Evolutionary conservation across 2,888 invertebrate genomes (phyloP), one percentile per base, ranked within the genome.

Genomic region (Theristus sp.): DNA sequence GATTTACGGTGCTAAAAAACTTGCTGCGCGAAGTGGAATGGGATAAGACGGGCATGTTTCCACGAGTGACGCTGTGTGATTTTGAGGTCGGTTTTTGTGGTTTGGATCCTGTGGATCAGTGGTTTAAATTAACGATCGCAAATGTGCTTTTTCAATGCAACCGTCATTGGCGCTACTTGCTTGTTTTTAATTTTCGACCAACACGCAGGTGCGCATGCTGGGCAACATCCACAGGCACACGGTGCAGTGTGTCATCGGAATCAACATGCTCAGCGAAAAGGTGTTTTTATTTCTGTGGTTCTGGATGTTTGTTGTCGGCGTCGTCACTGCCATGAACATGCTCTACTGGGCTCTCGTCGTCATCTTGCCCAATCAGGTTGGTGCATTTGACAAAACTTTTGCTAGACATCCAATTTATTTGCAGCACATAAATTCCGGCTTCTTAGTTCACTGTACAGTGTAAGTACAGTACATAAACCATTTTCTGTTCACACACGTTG

Each of bases 191-290:
- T n/a, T n/a, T n/a, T n/a, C n/a, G n/a, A n/a, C n/a, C n/a, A n/a
- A n/a, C n/a, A 62, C 64, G 57, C 46, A 70, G 69, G 70, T 71
- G 1, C 68, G 71, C 56, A 71, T 71, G 1, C 67, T 71, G n/a
- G 71, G 71, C n/a, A 71, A 71, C 64, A 71, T 71, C 46, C 72
- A 72, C 62, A 66, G 72, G 28, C 72, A 72, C 65, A 72, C 72
- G 20, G 72, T 72, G 1, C 72, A 72, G 62, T 72, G 72, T 47
- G 72, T 72, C 20, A 64, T 72, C 13, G 73, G 73, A 72, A 72
- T 72, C 62, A 72, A 72, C 62, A 71, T 71, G 71, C 71, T 71
- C 66, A 71, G 71, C 62, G 71, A 71, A 63, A 73, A 73, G 62
- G 70, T 68, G 20, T 68, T 70, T 62, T 62, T 68, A 13, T 70